A percentile compares a stretch with the other conserved stretches of the same genome.
Evolutionary conservation across 1,140 invertebrate species (phyloP).

Genomic region (Nylanderia fulva): DNA sequence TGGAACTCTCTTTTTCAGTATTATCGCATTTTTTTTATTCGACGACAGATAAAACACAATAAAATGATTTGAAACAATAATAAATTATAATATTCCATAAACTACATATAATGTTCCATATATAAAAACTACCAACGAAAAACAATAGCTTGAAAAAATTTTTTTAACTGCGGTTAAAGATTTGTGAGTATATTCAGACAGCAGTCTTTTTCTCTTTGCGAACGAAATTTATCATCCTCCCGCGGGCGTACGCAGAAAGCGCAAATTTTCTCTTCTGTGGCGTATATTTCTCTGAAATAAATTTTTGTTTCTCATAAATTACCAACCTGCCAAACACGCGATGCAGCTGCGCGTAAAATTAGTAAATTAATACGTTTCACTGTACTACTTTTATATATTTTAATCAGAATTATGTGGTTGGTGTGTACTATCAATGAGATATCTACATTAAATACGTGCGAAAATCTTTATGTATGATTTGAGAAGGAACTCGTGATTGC

Average conservation of each 20-base stretch:
- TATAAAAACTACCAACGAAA: neutral
- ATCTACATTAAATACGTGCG: constrained; percentile 11
- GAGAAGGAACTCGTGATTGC: neutral
- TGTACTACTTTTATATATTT: constrained; percentile 55
- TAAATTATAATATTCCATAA: too few species aligned
- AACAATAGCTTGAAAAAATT: neutral
- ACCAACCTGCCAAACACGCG: constrained; percentile 49
- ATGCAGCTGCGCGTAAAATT: constrained; percentile 58
- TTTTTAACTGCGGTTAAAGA: constrained; percentile 10
- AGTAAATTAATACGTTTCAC: constrained; percentile 54
- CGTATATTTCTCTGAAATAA: constrained; percentile 59
- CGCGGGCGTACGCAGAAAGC: constrained; percentile 21
- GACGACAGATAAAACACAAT: too few species aligned
- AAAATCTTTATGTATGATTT: constrained; percentile 31
- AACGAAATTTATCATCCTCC: constrained; percentile 19
- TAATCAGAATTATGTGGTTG: constrained; percentile 46
- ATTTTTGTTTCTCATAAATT: constrained; percentile 52
- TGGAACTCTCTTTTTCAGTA: too few species aligned
- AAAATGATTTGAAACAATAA: too few species aligned
- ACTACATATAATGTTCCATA: too few species aligned
- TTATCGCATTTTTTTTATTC: too few species aligned
- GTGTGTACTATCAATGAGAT: constrained; percentile 38
- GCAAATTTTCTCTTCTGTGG: constrained; percentile 48
- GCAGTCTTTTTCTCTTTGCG: constrained; percentile 23
- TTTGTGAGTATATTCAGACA: constrained; percentile 16